A percentile compares a stretch with the other conserved stretches of the same genome.
phyloP scores from a whole-genome alignment of 2,797 vertebrate species.

The Phalanger gymnotis region DNA sequence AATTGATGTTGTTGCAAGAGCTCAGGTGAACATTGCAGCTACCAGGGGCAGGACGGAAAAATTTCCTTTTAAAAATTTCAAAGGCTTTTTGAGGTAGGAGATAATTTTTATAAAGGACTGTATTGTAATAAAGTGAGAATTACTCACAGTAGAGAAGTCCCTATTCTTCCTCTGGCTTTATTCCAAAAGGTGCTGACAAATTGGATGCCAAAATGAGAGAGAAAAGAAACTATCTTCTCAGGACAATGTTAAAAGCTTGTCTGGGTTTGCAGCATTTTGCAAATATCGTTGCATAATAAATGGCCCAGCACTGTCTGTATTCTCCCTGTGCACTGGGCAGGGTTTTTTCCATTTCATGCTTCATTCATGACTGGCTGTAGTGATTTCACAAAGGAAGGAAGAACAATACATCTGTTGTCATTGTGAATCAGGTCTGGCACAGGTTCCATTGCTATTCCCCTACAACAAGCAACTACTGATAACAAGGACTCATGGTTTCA shows the following conservation, averaged over 20 bases:
- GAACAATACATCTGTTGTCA: constrained; percentile 51
- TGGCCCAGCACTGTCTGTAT: not conserved
- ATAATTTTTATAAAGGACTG: not conserved
- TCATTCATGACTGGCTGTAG: constrained; percentile 60
- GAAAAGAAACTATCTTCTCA: not conserved
- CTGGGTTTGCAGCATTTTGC: constrained; percentile 40
- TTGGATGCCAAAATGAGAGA: not conserved
- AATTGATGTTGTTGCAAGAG: not conserved
- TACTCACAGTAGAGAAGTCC: not conserved
- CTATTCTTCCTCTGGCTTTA: not conserved
- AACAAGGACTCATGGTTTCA: not conserved
- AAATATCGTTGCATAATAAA: constrained; percentile 61
- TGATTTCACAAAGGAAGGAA: constrained; percentile 65
- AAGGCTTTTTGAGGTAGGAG: not conserved
- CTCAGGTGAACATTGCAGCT: not conserved
- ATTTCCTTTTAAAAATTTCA: not conserved
- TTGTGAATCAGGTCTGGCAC: constrained; percentile 37
- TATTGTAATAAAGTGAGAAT: not conserved
- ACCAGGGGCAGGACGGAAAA: not conserved
- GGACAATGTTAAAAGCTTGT: not conserved
- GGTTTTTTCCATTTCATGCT: constrained; percentile 75
- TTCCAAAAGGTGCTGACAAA: not conserved
- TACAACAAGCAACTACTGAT: not conserved
- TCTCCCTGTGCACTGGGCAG: constrained; percentile 57
- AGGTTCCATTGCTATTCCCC: constrained; percentile 47